Evolutionary conservation across 2,113 vertebrate species (phyloP).

Genomic region (Mus spicilegus): DNA sequence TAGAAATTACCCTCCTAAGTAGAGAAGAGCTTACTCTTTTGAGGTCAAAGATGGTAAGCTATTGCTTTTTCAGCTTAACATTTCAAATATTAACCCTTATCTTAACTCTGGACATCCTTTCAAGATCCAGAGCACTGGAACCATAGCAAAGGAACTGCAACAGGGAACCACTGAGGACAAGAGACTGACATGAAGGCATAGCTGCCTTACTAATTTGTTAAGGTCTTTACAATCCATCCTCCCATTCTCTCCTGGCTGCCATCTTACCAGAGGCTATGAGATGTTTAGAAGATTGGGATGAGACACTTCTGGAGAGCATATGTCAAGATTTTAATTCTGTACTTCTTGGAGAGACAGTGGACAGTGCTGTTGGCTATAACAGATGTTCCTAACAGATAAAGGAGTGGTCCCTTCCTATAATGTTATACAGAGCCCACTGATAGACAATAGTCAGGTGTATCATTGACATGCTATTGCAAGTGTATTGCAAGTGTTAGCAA

Average conservation of each 20-base stretch:
- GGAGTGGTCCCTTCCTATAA: slow-evolving; percentile 84
- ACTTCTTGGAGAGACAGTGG: slow-evolving; percentile 77
- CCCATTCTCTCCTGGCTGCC: slow-evolving; percentile 19
- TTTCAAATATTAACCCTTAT: background rate
- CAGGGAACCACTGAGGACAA: background rate
- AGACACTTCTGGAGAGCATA: slow-evolving; percentile 59
- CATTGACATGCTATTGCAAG: slow-evolving; percentile 12
- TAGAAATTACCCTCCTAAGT: background rate
- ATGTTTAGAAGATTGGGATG: slow-evolving; percentile 48
- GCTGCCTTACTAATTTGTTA: slow-evolving; percentile 9
- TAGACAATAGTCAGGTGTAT: slow-evolving; percentile 69
- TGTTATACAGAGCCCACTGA: slow-evolving; percentile 84
- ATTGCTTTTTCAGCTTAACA: slow-evolving; percentile 31
- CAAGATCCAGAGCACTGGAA: background rate
- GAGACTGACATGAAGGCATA: background rate
- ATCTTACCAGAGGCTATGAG: slow-evolving; percentile 37
- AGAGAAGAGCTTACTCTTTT: background rate
- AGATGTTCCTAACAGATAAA: slow-evolving; percentile 91
- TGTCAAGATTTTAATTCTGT: slow-evolving; percentile 81
- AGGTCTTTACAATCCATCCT: slow-evolving; percentile 45
- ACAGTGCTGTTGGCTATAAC: slow-evolving; percentile 83
- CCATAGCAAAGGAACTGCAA: background rate
- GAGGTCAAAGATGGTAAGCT: slow-evolving; percentile 9
- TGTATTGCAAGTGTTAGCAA: slow-evolving; percentile 36
- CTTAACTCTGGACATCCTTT: slow-evolving; percentile 3